Base-by-base conservation (phyloP, 2,113 vertebrate genomes). In the Tupaia tana region DNA sequence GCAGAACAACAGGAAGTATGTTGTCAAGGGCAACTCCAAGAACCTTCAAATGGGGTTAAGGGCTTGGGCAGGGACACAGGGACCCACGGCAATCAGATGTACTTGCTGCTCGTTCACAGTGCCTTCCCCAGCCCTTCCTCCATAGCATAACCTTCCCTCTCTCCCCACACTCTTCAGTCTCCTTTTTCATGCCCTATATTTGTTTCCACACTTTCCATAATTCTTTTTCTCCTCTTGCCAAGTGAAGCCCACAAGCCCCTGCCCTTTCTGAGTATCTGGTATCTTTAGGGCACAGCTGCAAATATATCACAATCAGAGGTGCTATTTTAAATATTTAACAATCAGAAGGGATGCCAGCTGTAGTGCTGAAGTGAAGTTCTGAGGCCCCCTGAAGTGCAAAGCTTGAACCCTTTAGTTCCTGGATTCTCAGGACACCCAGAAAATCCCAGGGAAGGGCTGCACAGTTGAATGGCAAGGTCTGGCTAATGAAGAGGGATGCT, bases 271-370 rank as follows among this genome's bases (percentile, higher is more conserved):
- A 74, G 14, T 29, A 29, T 77, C 52, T 92, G 52, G 11, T 64
- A 52, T 89, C 77, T 77, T 82, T 71, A 90, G 71, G 54, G 13
- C 10, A 6, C 61, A 31, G 20, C 56, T 94, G 59, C 43, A 82
- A 18, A 70, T 88, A 54, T 16, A 5, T 59, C 67, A 83, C 27
- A 24, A 11, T 70, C 58, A 89, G 15, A 92, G 20, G 4, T 19
- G 9, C 24, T 78, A 56, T 64, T 73, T 93, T 77, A 90, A 77
- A 59, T 81, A 43, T 34, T 67, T 84, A 54, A 64, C 27, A 79
- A 25, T 78, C 29, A 16, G n/a, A 79, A 71, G 3, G 56, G 12
- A 89, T 63, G 56, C 58, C 81, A 90, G 67, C 27, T 67, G 6
- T 11, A 7, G 7, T 3, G 11, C 14, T 52, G 16, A 90, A 79